Evolutionary conservation across 2,113 vertebrate genomes (phyloP).

Genomic region (Ranitomeya imitator): DNA sequence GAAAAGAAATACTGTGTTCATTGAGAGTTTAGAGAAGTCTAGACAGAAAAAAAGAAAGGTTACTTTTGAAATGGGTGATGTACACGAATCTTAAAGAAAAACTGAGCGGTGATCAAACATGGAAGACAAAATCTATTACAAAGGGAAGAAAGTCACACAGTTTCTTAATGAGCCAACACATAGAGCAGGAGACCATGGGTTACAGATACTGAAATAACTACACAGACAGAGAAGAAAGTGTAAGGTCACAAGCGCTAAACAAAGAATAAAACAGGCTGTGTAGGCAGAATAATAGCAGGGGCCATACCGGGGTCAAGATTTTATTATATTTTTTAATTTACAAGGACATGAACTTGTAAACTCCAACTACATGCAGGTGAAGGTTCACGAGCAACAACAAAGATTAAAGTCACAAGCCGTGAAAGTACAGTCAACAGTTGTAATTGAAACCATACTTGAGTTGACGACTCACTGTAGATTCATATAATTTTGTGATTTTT

Average conservation of each 20-base stretch:
- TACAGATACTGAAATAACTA: slow-evolving; percentile 26
- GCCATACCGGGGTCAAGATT: background rate
- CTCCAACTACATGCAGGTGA: background rate
- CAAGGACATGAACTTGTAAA: background rate
- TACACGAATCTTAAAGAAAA: background rate
- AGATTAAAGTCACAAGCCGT: background rate
- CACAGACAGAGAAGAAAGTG: slow-evolving; percentile 7
- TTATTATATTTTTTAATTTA: slow-evolving; percentile 11
- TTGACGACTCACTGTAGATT: background rate
- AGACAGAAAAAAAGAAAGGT: background rate
- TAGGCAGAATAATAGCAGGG: background rate
- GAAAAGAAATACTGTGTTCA: background rate
- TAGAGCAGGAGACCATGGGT: background rate
- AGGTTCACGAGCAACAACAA: slow-evolving; percentile 1
- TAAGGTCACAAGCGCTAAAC: slow-evolving; percentile 1
- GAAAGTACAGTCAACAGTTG: background rate
- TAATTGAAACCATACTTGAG: background rate
- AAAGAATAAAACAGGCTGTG: background rate
- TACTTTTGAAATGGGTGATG: background rate
- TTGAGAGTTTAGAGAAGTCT: background rate
- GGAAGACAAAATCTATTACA: slow-evolving; percentile 15
- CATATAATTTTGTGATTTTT: background rate
- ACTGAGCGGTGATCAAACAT: slow-evolving; percentile 8
- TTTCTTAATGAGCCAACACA: slow-evolving; percentile 8
- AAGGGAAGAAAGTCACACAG: slow-evolving; percentile 21